Percentiles rank a stretch among this genome's conserved stretches.
These are phyloP conservation scores for Ischnura elegans DNA, from an alignment of 2,888 invertebrate species.

Conservation along the genomic window DNA sequence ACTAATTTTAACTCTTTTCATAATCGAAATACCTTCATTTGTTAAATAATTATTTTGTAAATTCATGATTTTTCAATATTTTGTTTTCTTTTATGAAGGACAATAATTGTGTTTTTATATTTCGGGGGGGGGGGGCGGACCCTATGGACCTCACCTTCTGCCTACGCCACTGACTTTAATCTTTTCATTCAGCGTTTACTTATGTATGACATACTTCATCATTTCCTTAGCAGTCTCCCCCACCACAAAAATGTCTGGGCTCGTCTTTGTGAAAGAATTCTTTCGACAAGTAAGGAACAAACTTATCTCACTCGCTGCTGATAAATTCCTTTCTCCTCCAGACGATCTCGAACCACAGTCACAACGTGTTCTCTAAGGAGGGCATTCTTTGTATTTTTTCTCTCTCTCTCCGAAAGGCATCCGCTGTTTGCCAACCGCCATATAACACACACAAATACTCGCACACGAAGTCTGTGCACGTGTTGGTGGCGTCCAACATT, in stretches of 20 bases:
- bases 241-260: not conserved
- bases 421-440: conserved; percentile 24
- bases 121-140: too few species aligned
- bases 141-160: too few species aligned
- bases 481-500: not conserved
- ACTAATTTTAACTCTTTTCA: too few species aligned
- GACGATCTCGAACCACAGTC: not conserved
- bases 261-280: not conserved
- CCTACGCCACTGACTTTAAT: too few species aligned
- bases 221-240: not conserved
- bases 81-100: too few species aligned
- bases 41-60: too few species aligned
- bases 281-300: not conserved
- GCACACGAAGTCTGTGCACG: not conserved
- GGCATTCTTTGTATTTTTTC: not conserved
- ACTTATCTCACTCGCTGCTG: not conserved
- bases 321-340: not conserved
- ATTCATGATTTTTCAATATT: too few species aligned
- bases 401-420: too few species aligned
- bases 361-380: not conserved
- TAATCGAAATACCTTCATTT: too few species aligned
- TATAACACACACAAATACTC: not conserved
- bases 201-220: too few species aligned
- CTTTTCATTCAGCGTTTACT: too few species aligned
- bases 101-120: too few species aligned